These are phyloP conservation scores for Lasiurus borealis DNA, from an alignment of 2,113 vertebrate species.

Conservation along the genomic window DNA sequence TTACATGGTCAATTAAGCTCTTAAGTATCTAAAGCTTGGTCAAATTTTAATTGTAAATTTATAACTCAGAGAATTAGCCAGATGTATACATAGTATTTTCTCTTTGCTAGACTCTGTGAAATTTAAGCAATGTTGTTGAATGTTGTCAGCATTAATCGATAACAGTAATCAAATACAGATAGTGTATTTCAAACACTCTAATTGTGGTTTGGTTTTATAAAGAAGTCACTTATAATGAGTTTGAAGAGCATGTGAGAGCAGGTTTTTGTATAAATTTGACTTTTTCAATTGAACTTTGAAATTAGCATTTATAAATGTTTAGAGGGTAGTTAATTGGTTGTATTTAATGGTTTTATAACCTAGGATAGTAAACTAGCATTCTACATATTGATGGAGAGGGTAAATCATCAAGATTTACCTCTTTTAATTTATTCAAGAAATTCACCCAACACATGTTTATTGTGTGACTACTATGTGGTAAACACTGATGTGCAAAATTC, in stretches of 20 bases:
- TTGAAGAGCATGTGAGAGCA: constrained; percentile 79
- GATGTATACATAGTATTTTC: constrained; percentile 79
- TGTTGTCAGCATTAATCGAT: constrained; percentile 84
- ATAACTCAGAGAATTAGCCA: constrained; percentile 80
- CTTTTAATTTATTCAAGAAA: not conserved
- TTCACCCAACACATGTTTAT: not conserved
- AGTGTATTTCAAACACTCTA: constrained; percentile 81
- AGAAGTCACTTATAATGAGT: constrained; percentile 80
- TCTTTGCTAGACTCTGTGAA: constrained; percentile 75
- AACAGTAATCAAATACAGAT: constrained; percentile 80
- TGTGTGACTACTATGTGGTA: not conserved
- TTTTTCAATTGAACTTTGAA: constrained; percentile 83
- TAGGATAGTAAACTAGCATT: not conserved
- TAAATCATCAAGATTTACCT: not conserved
- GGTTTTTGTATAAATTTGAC: constrained; percentile 81
- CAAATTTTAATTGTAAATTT: constrained; percentile 83
- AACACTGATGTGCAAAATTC: not conserved
- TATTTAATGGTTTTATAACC: constrained; percentile 4
- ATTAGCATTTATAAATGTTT: constrained; percentile 30
- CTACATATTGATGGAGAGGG: not conserved
- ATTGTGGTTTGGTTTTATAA: constrained; percentile 79
- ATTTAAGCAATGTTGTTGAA: constrained; percentile 60
- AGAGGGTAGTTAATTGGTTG: not conserved
- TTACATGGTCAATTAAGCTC: constrained; percentile 81
- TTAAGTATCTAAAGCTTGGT: constrained; percentile 74